Conservation (phyloP, 2,113 vertebrate genomes). For the Scortum barcoo region DNA sequence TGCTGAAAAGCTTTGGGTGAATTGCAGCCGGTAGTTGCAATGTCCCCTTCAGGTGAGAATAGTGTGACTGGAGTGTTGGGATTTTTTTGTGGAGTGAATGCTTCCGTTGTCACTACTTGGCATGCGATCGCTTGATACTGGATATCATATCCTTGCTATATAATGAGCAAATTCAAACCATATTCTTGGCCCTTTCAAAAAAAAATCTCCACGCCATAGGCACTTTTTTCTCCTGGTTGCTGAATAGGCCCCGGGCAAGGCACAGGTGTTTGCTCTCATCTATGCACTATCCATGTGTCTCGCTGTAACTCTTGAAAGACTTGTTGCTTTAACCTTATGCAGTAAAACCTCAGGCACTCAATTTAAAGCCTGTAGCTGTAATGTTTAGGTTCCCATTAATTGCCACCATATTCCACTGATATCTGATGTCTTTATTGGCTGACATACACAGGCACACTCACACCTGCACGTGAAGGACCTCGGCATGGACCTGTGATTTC, state of each 20-base stretch:
- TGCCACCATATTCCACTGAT: constrained; percentile 17
- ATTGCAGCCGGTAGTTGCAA: background rate
- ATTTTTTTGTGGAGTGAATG: constrained; percentile 17
- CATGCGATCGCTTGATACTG: background rate
- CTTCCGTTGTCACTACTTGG: constrained; percentile 13
- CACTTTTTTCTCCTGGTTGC: background rate
- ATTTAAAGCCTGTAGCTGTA: background rate
- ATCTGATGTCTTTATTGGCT: constrained; percentile 47
- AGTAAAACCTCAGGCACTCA: background rate
- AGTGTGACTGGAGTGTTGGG: constrained; percentile 23
- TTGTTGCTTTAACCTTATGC: constrained; percentile 28
- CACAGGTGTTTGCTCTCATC: constrained; percentile 33
- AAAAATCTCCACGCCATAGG: constrained; percentile 1
- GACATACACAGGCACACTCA: background rate
- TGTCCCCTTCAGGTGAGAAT: constrained; percentile 40
- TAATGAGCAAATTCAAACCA: constrained; percentile 13
- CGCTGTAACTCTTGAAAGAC: constrained; percentile 8
- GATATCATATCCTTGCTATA: constrained; percentile 2
- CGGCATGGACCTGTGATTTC: constrained; percentile 32
- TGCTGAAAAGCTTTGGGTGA: constrained; percentile 36
- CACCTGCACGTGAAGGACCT: constrained; percentile 31
- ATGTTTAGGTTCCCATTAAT: constrained; percentile 16
- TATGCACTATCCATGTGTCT: background rate
- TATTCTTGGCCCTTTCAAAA: background rate
- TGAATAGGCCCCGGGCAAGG: background rate